Conservation (phyloP, 2,888 invertebrate genomes). For the Sycophila texana region DNA sequence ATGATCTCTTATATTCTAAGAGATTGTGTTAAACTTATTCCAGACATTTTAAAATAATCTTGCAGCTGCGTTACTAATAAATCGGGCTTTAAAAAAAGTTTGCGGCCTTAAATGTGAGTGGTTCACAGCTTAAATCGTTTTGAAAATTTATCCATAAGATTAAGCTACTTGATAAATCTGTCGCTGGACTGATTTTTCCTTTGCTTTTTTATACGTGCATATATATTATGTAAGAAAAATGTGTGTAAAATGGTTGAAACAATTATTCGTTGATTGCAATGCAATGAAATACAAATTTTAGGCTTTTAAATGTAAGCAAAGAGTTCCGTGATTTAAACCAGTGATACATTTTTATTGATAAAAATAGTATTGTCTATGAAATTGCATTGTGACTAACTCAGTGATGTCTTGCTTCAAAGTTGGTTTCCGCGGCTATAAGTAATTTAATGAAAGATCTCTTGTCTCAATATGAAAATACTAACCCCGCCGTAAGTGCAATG, state of each 20-base stretch:
- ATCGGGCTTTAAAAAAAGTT: not conserved
- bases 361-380: not conserved
- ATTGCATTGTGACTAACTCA: constrained; percentile 40
- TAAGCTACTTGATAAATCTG: constrained; percentile 40
- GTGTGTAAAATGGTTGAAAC: constrained; percentile 23
- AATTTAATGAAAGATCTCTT: constrained; percentile 42
- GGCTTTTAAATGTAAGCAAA: constrained; percentile 3
- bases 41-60: not conserved
- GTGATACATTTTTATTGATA: not conserved
- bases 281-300: constrained; percentile 30
- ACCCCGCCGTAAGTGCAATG: constrained; percentile 53
- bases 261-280: constrained; percentile 33
- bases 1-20: constrained; percentile 32
- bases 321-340: constrained; percentile 27
- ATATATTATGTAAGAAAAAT: constrained; percentile 35
- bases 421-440: constrained; percentile 19
- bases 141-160: constrained; percentile 30
- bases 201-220: constrained; percentile 39
- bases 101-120: not conserved
- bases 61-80: constrained; percentile 37
- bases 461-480: constrained; percentile 41
- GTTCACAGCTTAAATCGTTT: not conserved
- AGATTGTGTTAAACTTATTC: constrained; percentile 13
- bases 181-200: constrained; percentile 48
- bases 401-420: constrained; percentile 29